Evolutionary conservation across 2,113 vertebrate genomes (phyloP).

Genomic region (Cepphus grylle): DNA sequence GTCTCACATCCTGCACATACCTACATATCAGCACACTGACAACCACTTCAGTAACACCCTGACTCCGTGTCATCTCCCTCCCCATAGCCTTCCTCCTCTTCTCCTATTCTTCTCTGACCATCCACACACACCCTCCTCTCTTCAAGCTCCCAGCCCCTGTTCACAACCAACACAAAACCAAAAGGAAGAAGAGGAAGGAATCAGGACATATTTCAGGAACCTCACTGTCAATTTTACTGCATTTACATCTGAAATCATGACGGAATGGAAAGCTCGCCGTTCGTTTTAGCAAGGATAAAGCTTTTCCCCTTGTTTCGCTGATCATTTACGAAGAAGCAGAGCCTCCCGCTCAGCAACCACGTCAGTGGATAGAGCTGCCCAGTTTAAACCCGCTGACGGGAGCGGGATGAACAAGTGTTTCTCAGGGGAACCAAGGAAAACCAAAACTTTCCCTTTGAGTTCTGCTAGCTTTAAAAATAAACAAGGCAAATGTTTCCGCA

Average conservation of each 20-base stretch:
- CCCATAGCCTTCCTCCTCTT: not conserved
- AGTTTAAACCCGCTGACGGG: rapidly evolving
- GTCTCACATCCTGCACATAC: not conserved
- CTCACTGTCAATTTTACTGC: not conserved
- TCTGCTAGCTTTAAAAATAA: conserved; percentile 3
- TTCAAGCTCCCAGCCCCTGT: not conserved
- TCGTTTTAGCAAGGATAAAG: not conserved
- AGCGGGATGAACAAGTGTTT: not conserved
- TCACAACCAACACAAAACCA: not conserved
- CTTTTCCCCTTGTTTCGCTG: not conserved
- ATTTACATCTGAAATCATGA: not conserved
- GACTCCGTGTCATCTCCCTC: not conserved
- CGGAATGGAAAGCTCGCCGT: not conserved
- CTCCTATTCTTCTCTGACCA: not conserved
- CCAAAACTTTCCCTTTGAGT: not conserved
- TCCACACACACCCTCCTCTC: not conserved
- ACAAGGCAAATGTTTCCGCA: not conserved
- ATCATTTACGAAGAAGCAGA: not conserved
- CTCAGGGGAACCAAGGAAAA: conserved; percentile 22
- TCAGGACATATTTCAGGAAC: not conserved
- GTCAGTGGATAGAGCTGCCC: not conserved
- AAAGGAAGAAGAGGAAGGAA: not conserved
- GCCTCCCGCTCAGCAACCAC: not conserved
- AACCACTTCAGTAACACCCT: not conserved
- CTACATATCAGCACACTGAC: not conserved